These are phyloP conservation scores for Luehdorfia chinensis DNA, from an alignment of 1,140 invertebrate genomes.

Conservation along the genomic window DNA sequence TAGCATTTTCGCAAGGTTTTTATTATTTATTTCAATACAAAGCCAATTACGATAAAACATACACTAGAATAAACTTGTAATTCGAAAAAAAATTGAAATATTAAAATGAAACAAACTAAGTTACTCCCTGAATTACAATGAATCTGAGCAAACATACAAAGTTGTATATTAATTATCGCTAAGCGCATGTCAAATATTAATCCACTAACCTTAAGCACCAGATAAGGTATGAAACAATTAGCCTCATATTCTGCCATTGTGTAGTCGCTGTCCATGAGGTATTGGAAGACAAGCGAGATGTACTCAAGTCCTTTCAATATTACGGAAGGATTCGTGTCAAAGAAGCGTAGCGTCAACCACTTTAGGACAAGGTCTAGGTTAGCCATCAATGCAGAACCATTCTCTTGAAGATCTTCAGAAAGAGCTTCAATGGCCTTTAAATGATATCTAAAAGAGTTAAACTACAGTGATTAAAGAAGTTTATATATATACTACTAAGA, in stretches of 20 bases:
- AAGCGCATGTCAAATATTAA: no score
- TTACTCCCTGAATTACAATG: no score
- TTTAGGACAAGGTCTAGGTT: constrained; percentile 97
- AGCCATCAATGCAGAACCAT: constrained; percentile 87
- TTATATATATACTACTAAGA: no score
- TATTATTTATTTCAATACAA: no score
- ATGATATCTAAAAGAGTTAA: constrained; percentile 84
- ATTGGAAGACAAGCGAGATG: constrained; percentile 88
- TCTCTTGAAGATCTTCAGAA: constrained; percentile 87
- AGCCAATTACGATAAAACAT: no score
- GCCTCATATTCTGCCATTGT: constrained; percentile 94
- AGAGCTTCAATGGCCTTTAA: constrained; percentile 96
- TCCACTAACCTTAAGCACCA: constrained; percentile 93
- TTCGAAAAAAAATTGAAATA: no score
- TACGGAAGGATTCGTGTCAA: constrained; percentile 98
- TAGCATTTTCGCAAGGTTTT: no score
- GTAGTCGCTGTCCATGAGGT: constrained; percentile 89
- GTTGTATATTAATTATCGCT: no score
- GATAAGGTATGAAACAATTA: constrained; percentile 95
- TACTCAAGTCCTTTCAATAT: constrained; percentile 96
- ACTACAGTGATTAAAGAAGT: no score
- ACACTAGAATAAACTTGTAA: no score
- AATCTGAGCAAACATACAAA: no score
- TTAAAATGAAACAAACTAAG: no score
- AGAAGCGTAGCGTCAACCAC: constrained; percentile 97